Percentiles rank a stretch among this genome's conserved stretches.
phyloP scores from a whole-genome alignment of 1,140 invertebrate genomes.

The Brachionus paranguensis region DNA sequence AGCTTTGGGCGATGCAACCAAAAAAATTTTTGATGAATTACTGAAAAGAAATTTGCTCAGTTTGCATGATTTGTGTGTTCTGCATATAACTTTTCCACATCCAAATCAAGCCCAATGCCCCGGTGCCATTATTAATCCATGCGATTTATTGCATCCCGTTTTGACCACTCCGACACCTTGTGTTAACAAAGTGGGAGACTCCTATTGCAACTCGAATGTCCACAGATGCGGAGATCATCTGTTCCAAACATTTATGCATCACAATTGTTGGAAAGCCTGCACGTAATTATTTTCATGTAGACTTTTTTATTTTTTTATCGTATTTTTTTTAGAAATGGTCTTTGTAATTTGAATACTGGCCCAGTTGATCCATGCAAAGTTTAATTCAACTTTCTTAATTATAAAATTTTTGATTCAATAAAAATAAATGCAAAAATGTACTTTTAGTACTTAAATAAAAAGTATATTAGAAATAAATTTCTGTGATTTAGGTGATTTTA shows the following conservation, averaged over 20 bases:
- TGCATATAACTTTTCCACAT: constrained; percentile 29
- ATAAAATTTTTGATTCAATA: not conserved
- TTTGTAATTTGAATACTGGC: not conserved
- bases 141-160: constrained; percentile 37
- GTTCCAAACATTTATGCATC: constrained; percentile 15
- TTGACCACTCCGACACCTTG: not conserved
- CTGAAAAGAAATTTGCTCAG: constrained; percentile 7
- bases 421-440: not conserved
- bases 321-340: not conserved
- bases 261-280: constrained; percentile 38
- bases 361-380: constrained; percentile 34
- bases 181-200: constrained; percentile 13
- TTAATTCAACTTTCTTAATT: not conserved
- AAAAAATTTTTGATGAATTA: constrained; percentile 17
- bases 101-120: constrained; percentile 16
- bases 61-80: constrained; percentile 38
- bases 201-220: constrained; percentile 7
- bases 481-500: too few species aligned
- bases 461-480: too few species aligned
- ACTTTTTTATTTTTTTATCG: not conserved
- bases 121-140: constrained; percentile 9
- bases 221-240: not conserved
- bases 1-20: constrained; percentile 21
- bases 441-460: too few species aligned
- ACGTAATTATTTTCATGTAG: constrained; percentile 2